Base-by-base conservation (phyloP, 2,113 vertebrate genomes). In the Anas platyrhynchos region DNA sequence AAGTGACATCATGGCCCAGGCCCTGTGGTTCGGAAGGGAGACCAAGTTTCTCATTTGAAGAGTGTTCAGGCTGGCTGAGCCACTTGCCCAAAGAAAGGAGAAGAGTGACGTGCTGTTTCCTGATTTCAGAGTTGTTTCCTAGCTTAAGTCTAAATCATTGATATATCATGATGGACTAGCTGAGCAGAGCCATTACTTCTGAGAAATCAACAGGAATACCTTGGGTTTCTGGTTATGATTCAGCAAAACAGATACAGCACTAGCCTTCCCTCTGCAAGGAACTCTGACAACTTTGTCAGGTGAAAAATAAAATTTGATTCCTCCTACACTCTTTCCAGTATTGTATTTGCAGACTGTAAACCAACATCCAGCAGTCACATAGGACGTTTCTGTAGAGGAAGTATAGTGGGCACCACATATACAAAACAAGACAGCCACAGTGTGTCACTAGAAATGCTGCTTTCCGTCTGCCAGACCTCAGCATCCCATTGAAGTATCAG, bases 401-500 rank as follows among this genome's bases (percentile, higher is more conserved):
- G 67, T 5, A 16, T 0, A 61, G 58, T 4, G 50, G 72, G 52
- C 62, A 83, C 31, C 59, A 59, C 74, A 32, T 5, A 41, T 31
- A 54, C 91, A 87, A 73, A 89, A 38, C 27, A 14, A 38, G 46
- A 22, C 58, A 52, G 54, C 48, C 41, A 68, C 79, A 23, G 48
- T 2, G 21, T 56, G 59, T 59, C 69, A 78, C 74, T 13, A 43
- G 83, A 84, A 92, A 65, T 1, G 7, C 83, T 69, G 93, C 86
- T 58, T 84, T 44, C 79, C 73, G 67, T 7, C 68, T 72, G 72
- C 50, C 91, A 80, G 87, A 23, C 63, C 62, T 68, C 86, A 92
- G 88, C 77, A 92, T 86, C 83, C 68, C 66, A 62, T 46, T 58
- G 83, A 94, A 93, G 91, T 77, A 91, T 48, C 93, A 93, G 88